phyloP scores from a whole-genome alignment of 2,888 invertebrate genomes.

The Sminthurinus aureus region DNA sequence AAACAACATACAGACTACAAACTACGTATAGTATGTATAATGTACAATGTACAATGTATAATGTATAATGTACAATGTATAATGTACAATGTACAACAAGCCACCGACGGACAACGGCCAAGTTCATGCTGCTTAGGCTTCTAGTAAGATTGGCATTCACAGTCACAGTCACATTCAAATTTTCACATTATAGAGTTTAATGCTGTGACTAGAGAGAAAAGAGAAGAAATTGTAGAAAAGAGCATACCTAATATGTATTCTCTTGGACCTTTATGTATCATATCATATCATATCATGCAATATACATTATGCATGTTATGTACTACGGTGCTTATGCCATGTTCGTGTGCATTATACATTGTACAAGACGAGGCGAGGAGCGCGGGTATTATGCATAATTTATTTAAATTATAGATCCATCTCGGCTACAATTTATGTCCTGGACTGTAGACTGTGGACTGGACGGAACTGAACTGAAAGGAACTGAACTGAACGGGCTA shows the following conservation, averaged over 20 bases:
- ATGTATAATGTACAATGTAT: too few relatives aligned
- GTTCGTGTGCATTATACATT: background rate
- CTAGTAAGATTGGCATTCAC: background rate
- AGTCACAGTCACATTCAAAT: background rate
- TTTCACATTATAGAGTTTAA: background rate
- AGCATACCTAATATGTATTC: background rate
- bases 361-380: background rate
- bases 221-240: background rate
- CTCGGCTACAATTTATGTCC: background rate
- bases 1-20: too few relatives aligned
- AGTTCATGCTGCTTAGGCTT: background rate
- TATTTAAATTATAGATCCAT: slow-evolving; percentile 13
- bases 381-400: background rate
- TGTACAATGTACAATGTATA: too few relatives aligned
- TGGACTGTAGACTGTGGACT: too few relatives aligned
- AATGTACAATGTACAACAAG: too few relatives aligned
- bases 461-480: too few relatives aligned
- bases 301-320: background rate
- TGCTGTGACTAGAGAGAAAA: background rate
- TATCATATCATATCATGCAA: background rate
- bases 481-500: too few relatives aligned
- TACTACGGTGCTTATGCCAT: too few relatives aligned
- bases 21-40: too few relatives aligned
- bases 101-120: too few relatives aligned
- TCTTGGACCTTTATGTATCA: background rate